Evolutionary conservation across 2,113 vertebrate species (phyloP).

Genomic region (Erythrocercus mccallii): DNA sequence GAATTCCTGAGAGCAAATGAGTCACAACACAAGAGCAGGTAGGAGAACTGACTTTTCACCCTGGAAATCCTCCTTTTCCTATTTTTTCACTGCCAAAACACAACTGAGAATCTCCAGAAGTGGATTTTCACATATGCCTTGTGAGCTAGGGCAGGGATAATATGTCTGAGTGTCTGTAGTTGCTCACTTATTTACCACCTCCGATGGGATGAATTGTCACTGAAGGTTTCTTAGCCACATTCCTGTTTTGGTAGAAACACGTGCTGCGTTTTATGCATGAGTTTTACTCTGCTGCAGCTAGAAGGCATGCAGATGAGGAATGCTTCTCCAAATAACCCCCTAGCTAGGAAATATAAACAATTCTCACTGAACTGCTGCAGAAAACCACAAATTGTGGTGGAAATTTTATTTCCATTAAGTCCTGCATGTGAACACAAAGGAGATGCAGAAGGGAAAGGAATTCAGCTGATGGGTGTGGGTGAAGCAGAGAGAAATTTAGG

Average conservation of each 20-base stretch:
- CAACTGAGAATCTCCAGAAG: not conserved
- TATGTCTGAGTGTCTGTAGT: not conserved
- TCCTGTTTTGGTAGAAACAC: not conserved
- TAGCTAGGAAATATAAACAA: not conserved
- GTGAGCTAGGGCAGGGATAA: not conserved
- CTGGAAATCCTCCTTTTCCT: not conserved
- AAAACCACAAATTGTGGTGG: not conserved
- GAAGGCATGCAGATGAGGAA: not conserved
- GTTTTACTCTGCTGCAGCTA: not conserved
- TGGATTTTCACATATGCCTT: not conserved
- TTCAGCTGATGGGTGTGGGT: not conserved
- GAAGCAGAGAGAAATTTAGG: not conserved
- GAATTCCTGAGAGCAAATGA: not conserved
- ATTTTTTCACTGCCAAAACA: not conserved
- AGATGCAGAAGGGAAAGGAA: not conserved
- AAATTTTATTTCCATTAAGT: not conserved
- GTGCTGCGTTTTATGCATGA: not conserved
- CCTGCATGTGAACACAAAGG: not conserved
- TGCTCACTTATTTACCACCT: not conserved
- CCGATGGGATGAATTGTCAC: not conserved
- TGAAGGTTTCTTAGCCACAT: not conserved
- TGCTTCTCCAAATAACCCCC: not conserved
- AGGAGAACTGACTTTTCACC: not conserved
- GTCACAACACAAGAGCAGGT: not conserved
- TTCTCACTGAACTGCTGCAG: not conserved